Percentiles rank a stretch among this genome's conserved stretches.
phyloP scores from a whole-genome alignment of 2,113 vertebrate genomes.

The Herpetotheres cachinnans region DNA sequence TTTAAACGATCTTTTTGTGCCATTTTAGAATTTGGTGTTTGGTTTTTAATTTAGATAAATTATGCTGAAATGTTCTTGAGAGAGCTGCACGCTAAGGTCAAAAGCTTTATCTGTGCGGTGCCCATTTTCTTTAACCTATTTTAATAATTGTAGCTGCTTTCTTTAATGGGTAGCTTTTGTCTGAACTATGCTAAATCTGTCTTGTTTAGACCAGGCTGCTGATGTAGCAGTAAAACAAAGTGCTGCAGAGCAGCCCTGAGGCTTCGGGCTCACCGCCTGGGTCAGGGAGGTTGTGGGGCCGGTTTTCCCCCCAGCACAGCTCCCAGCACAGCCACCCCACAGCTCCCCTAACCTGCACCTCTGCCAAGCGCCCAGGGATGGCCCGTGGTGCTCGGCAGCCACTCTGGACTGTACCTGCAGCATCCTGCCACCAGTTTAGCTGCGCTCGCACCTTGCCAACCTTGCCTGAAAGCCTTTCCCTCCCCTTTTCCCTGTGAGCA shows the following conservation, averaged over 20 bases:
- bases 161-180: constrained; percentile 50
- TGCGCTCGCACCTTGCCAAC: rapidly evolving
- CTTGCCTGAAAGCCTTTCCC: neutral
- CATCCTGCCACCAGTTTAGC: neutral
- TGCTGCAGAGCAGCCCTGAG: rapidly evolving
- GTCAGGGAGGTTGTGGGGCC: neutral
- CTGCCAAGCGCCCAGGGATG: neutral
- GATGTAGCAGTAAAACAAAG: neutral
- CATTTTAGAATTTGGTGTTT: constrained; percentile 50
- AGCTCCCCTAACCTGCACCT: neutral
- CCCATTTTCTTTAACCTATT: constrained; percentile 58
- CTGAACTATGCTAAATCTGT: constrained; percentile 4
- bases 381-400: neutral
- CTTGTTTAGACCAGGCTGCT: constrained; percentile 19
- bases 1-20: constrained; percentile 36
- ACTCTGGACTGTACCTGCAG: rapidly evolving
- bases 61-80: constrained; percentile 45
- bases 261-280: rapidly evolving
- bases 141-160: constrained; percentile 47
- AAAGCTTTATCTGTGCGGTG: constrained; percentile 23
- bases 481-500: rapidly evolving
- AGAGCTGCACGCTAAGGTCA: constrained; percentile 12
- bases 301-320: neutral
- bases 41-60: constrained; percentile 67
- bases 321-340: rapidly evolving